Conservation (phyloP, 2,888 invertebrate genomes). For the Mimachlamys varia region DNA sequence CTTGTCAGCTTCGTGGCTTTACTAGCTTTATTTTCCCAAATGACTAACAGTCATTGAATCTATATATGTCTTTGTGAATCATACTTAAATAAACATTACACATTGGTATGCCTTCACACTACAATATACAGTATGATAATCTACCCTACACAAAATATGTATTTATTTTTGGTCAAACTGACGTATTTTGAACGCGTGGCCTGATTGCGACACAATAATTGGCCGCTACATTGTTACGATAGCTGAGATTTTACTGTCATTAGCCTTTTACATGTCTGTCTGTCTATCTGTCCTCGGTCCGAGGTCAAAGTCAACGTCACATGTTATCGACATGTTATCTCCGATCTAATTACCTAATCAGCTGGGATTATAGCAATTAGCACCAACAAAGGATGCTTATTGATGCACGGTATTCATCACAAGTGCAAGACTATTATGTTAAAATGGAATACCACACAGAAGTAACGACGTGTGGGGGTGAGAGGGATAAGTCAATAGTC, state of each 20-base stretch:
- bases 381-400: not conserved
- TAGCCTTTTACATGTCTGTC: not conserved
- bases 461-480: not conserved
- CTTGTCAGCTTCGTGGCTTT: too few relatives aligned
- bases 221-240: conserved; percentile 1
- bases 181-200: not conserved
- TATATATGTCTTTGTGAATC: too few relatives aligned
- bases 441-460: not conserved
- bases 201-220: not conserved
- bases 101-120: too few relatives aligned
- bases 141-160: too few relatives aligned
- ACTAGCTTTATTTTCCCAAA: too few relatives aligned
- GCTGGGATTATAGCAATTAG: not conserved
- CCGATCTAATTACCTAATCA: not conserved
- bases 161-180: not conserved
- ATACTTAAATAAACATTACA: too few relatives aligned
- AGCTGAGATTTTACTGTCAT: not conserved
- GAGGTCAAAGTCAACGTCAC: not conserved
- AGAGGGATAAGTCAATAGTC: not conserved
- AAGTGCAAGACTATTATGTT: not conserved
- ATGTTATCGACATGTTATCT: not conserved
- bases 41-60: too few relatives aligned
- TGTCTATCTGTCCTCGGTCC: not conserved
- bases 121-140: too few relatives aligned
- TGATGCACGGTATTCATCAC: not conserved